Percentiles rank a stretch among this genome's conserved stretches.
Evolutionary conservation across 2,113 vertebrate genomes (phyloP).

Genomic region (Larimichthys polyactis): DNA sequence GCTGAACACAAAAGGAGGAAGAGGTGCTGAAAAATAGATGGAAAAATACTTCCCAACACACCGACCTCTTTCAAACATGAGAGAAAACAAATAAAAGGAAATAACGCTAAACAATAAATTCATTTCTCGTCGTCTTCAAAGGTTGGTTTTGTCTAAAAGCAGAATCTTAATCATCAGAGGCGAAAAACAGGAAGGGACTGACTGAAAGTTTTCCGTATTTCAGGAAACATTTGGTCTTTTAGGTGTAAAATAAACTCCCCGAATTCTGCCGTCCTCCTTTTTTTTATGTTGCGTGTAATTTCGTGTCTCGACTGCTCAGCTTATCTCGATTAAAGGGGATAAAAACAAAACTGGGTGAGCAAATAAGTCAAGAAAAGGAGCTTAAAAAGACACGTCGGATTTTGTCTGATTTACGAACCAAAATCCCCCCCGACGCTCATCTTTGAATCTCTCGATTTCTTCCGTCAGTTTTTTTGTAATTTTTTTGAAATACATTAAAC

Average conservation of each 20-base stretch:
- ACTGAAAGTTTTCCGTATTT: background rate
- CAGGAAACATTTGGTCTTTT: background rate
- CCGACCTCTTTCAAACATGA: background rate
- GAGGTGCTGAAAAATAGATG: background rate
- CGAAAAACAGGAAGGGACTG: conserved; percentile 21
- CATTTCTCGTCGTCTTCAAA: background rate
- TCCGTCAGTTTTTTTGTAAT: background rate
- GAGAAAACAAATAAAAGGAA: too few relatives aligned
- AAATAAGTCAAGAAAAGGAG: conserved; percentile 31
- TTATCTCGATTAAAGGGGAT: conserved; percentile 42
- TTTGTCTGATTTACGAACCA: conserved; percentile 8
- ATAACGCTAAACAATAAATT: too few relatives aligned
- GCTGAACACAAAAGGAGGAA: conserved; percentile 5
- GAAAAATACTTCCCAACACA: background rate
- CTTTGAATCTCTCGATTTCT: background rate
- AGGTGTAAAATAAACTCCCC: background rate
- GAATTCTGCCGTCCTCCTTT: background rate
- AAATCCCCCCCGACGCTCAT: conserved; percentile 6
- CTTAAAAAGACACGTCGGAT: conserved; percentile 19
- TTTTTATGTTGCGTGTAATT: background rate
- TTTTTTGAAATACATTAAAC: too few relatives aligned
- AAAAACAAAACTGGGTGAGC: conserved; percentile 1
- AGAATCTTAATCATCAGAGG: background rate
- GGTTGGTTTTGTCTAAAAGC: background rate
- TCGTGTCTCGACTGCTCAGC: background rate